Conservation (phyloP, 2,797 vertebrate genomes). For the Cirrhinus mrigala region DNA sequence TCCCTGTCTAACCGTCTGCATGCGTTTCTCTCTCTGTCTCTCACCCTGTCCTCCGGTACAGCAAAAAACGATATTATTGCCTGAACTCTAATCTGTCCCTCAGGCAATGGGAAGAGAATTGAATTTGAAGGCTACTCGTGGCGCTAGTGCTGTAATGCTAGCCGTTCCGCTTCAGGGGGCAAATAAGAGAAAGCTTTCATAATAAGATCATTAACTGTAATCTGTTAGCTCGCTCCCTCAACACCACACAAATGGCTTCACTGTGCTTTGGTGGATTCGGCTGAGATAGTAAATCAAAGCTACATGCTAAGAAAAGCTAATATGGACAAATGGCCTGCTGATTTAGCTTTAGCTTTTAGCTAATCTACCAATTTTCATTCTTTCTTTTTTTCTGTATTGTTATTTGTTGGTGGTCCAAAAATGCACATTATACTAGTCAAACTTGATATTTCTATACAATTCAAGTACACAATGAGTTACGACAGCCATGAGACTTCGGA, state of each 20-base stretch:
- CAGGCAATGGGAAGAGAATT: conserved; percentile 43
- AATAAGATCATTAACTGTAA: conserved; percentile 60
- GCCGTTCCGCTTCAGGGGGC: conserved; percentile 41
- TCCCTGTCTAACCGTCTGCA: conserved; percentile 22
- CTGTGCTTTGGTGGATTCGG: conserved; percentile 26
- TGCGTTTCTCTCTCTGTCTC: conserved; percentile 13
- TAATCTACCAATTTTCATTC: neutral
- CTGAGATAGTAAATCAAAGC: neutral
- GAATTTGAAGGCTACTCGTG: conserved; percentile 21
- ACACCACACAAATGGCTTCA: conserved; percentile 39
- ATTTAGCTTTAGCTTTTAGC: neutral
- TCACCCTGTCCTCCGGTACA: neutral
- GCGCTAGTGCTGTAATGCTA: conserved; percentile 35
- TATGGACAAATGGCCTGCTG: neutral
- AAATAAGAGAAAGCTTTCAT: conserved; percentile 57
- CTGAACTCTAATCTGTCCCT: conserved; percentile 48
- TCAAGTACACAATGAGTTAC: neutral
- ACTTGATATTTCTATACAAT: neutral
- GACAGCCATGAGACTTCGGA: conserved; percentile 29
- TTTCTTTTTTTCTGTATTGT: neutral
- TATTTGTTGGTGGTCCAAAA: neutral
- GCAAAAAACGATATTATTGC: conserved; percentile 50
- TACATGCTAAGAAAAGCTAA: conserved; percentile 26
- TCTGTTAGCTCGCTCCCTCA: conserved; percentile 48
- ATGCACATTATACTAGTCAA: neutral